Evolutionary conservation across 2,797 vertebrate genomes (phyloP), one percentile per base, ranked within the genome.

Genomic region (Enteromius trimaculatus): DNA sequence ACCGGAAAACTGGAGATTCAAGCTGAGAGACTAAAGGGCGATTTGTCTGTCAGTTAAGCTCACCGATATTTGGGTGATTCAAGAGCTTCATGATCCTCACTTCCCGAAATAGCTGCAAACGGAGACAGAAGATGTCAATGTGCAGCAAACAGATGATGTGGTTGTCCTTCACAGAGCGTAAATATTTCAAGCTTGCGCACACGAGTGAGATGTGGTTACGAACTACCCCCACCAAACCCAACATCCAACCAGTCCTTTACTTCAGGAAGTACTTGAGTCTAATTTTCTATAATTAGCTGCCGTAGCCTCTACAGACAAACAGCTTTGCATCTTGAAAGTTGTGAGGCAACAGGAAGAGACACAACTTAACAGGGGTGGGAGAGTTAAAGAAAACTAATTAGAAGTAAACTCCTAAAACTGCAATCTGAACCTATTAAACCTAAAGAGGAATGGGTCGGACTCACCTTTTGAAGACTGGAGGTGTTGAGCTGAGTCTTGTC

Each of bases 1-100:
- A 55, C 23, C 5, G 21, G 23, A 78, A 58, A 70, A 55, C 44
- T 31, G 44, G 58, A 72, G 74, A 83, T 79, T 81, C 69, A 58
- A 79, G 84, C 69, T 37, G 44, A 58, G 68, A 34, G 23, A 77
- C 71, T 68, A 70, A 34, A 29, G 68, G 37, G 39, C 1, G 44
- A 85, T 85, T 71, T 77, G 39, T 64, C 34, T 70, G 26, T 51
- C 71, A 58, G 37, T 1, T 51, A 62, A 26, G 87, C 96, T 96
- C 92, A 98, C 97, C 97, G 0, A 98, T 98, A 90, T 98, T 98
- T 83, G 97, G 97, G 88, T 98, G 97, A 90, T 97, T 97, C 47
- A 98, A 94, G 21, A 95, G 96, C 89, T 98, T 98, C 97, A 98
- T 98, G 90, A 98, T 98, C 84, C 97, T 96, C 88, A 98, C 96